These are phyloP conservation scores for Catharus fuscescens DNA, from an alignment of 2,113 vertebrate species.

Conservation along the genomic window DNA sequence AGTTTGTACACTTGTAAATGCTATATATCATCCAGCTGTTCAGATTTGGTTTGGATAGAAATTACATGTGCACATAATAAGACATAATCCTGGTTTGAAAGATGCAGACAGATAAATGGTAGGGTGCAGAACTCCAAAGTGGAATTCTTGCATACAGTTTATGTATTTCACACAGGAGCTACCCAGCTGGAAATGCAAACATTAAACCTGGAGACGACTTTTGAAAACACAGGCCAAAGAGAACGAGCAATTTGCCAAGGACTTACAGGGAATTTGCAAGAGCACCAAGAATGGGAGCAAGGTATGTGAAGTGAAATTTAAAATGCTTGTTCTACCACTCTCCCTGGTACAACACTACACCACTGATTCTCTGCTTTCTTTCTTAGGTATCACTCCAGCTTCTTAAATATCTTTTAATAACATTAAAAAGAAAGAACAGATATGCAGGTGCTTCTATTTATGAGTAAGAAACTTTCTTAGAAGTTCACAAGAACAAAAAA, in stretches of 20 bases:
- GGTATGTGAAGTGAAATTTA: background rate
- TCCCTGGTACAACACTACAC: background rate
- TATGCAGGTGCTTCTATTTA: background rate
- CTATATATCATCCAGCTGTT: background rate
- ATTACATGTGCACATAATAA: background rate
- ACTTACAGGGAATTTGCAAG: background rate
- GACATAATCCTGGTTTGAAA: background rate
- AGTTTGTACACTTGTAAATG: background rate
- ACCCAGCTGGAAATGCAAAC: background rate
- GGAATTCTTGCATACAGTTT: background rate
- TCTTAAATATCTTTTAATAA: background rate
- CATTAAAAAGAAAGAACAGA: background rate
- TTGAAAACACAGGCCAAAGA: background rate
- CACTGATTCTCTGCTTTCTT: background rate
- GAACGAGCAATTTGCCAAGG: background rate
- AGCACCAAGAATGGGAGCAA: background rate
- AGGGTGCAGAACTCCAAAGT: background rate
- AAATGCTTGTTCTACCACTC: background rate
- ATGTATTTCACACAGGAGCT: background rate
- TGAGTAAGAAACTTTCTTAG: background rate
- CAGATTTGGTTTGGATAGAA: background rate
- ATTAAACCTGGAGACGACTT: background rate
- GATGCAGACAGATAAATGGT: background rate
- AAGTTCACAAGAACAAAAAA: conserved; percentile 11
- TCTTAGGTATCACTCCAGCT: background rate